phyloP scores from a whole-genome alignment of 2,113 vertebrate genomes.

The Nematolebias whitei region DNA sequence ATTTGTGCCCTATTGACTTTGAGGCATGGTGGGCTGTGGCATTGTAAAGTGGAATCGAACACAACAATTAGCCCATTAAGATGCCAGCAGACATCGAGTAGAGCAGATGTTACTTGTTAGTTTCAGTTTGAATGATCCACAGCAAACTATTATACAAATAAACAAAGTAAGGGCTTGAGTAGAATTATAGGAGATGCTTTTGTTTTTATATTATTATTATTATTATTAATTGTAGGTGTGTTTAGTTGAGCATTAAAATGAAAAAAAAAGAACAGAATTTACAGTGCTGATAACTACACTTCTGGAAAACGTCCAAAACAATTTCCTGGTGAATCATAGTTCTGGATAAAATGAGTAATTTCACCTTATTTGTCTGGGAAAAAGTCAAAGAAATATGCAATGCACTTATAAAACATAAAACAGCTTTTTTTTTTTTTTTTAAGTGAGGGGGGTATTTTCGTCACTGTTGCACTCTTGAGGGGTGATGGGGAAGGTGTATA shows the following conservation, averaged over 20 bases:
- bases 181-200: constrained; percentile 29
- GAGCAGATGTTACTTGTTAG: constrained; percentile 66
- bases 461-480: no score
- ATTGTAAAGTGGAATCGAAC: constrained; percentile 36
- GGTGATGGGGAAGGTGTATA: no score
- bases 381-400: neutral
- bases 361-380: constrained; percentile 3
- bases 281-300: neutral
- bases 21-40: constrained; percentile 26
- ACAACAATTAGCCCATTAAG: constrained; percentile 43
- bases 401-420: no score
- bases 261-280: constrained; percentile 9
- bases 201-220: constrained; percentile 18
- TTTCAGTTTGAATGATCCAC: constrained; percentile 40
- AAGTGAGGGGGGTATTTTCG: no score
- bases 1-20: constrained; percentile 59
- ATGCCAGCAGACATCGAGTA: constrained; percentile 30
- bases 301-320: constrained; percentile 10
- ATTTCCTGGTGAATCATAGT: neutral
- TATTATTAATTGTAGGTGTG: no score
- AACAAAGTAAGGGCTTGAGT: constrained; percentile 23
- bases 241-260: neutral
- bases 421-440: no score
- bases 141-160: constrained; percentile 35
- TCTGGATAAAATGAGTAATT: constrained; percentile 2